Base-by-base conservation (phyloP, 1,140 invertebrate species). In the Hyles vespertilio region DNA sequence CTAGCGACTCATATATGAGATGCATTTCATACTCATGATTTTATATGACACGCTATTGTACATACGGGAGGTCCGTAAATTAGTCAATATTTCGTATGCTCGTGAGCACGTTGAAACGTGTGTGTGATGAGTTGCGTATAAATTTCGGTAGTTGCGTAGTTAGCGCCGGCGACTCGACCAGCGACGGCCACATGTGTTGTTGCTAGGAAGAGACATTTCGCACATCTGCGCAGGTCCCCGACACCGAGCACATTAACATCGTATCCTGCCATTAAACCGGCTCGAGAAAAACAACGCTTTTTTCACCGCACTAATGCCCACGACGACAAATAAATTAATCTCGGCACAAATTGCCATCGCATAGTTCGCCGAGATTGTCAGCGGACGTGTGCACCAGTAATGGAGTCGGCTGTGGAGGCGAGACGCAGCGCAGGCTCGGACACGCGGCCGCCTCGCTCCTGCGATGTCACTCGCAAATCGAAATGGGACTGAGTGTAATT, bases 401-500 rank as follows among this genome's bases (percentile, higher is more conserved):
- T 53, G 51, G 33, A 53, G 36, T 22, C 36, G 51, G 22, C 50
- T 22, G n/a, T 5, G 46, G n/a, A 7, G 12, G 9, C n/a, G 48
- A 11, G n/a, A 48, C n/a, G 3, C 22, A 22, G 22, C 22, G 22
- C 22, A 22, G 22, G 22, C 22, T 40, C 36, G 36, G 36, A 5
- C 36, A 8, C 36, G 36, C 61, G 67, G 63, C 65, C 56, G 22
- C 22, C 22, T 22, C 22, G 22, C 22, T 22, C 22, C 22, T 22
- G 22, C 22, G 22, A 22, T 22, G 22, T 22, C 22, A 22, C 22
- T 62, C 68, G 70, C 67, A 79, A 84, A 86, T 88, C 80, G 80
- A 84, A 88, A 82, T 82, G 83, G 80, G 85, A 86, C 72, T 84
- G 79, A 84, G 79, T 71, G 69, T 79, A 78, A 86, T 84, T 81